phyloP scores from a whole-genome alignment of 2,888 invertebrate genomes.

The Morpho deidamia region DNA sequence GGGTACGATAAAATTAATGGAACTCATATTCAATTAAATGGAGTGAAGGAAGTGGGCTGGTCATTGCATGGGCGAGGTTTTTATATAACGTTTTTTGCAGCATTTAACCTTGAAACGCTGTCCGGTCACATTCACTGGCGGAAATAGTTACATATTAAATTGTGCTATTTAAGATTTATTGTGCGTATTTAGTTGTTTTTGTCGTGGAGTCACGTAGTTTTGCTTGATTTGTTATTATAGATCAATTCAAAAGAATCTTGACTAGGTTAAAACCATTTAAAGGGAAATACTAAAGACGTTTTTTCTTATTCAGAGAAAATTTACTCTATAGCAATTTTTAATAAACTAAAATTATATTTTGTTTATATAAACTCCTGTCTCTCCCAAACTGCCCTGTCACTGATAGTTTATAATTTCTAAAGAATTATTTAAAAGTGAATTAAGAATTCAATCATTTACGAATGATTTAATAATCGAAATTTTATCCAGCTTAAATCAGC shows the following conservation, averaged over 20 bases:
- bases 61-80: conserved; percentile 17
- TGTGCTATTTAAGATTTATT: conserved; percentile 18
- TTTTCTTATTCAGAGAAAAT: too few species aligned
- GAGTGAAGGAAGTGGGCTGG: conserved; percentile 21
- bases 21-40: conserved; percentile 3
- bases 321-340: too few species aligned
- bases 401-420: too few species aligned
- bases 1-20: not conserved
- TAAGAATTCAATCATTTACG: too few species aligned
- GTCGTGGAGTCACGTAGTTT: not conserved
- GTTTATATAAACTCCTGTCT: too few species aligned
- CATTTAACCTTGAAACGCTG: conserved; percentile 19
- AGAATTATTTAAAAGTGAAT: too few species aligned
- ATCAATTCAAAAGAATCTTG: not conserved
- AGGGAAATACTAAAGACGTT: too few species aligned
- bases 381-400: too few species aligned
- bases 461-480: too few species aligned
- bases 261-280: too few species aligned
- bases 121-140: conserved; percentile 24
- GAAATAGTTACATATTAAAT: conserved; percentile 24
- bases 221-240: not conserved
- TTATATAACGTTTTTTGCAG: conserved; percentile 15
- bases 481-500: too few species aligned
- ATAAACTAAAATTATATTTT: too few species aligned
- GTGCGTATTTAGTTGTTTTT: conserved; percentile 10